Base-by-base conservation (phyloP, 2,888 invertebrate species). In the Cacoxenus indagator region DNA sequence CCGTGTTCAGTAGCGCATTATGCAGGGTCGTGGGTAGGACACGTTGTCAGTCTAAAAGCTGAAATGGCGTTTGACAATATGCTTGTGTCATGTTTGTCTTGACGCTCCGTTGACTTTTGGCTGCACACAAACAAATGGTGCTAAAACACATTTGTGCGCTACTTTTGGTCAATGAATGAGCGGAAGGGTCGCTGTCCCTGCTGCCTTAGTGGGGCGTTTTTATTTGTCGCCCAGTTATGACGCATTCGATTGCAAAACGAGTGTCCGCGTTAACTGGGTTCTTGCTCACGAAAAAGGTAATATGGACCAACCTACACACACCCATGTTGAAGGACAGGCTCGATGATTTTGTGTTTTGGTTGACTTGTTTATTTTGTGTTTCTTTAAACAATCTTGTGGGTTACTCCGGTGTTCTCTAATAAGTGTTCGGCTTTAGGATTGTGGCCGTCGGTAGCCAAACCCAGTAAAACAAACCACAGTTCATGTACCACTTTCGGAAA, bases 71-170 rank as follows among this genome's bases (percentile, higher is more conserved):
- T 64, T 65, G 69, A 78, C 83, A 82, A 83, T 83, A 82, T 82
- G 82, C 75, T 82, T 69, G 73, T 75, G 77, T 76, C 78, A 78
- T 84, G 82, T 83, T 84, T 84, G 78, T 77, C 76, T 84, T 84
- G 83, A 79, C 82, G 82, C 83, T 81, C 73, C 77, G 80, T 72
- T 82, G 81, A 78, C 75, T 80, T 80, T 68, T 78, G 76, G 74
- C 78, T 73, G 81, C 76, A 75, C 74, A 77, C 74, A 77, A 70
- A 61, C 70, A 75, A 76, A 80, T 71, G 70, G 69, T 62, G 61
- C 72, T 72, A 69, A 71, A 70, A 70, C 70, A 48, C 65, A 51
- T 51, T 51, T 22, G 22, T 17, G 22, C 51, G 51, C 51, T 22
- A 31, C n/a, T 43, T 26, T 37, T 14, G 43, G 43, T 43, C 45